These are phyloP conservation scores for Nyctereutes procyonoides DNA, from an alignment of 2,113 vertebrate genomes.

Conservation along the genomic window DNA sequence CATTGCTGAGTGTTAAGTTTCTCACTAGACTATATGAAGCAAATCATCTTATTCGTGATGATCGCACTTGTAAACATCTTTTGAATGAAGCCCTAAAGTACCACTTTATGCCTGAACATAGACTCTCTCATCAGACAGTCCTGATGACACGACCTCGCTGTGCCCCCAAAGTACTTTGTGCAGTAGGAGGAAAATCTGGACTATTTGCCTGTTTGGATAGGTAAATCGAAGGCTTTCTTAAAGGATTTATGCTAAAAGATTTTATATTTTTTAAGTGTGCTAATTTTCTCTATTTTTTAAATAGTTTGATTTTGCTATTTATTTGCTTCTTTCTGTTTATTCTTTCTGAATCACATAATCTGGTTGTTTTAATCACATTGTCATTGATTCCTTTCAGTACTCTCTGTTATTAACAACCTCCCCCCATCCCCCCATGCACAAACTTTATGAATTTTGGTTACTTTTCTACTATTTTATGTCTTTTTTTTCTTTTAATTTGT, in stretches of 20 bases:
- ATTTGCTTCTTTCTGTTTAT: background rate
- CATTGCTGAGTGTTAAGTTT: conserved; percentile 97
- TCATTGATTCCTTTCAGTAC: background rate
- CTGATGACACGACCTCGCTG: conserved; percentile 95
- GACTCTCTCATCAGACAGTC: conserved; percentile 96
- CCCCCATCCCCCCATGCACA: background rate
- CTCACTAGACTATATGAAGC: conserved; percentile 98
- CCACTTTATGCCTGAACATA: conserved; percentile 99
- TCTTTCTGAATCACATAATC: background rate
- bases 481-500: background rate
- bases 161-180: conserved; percentile 97
- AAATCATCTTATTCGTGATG: conserved; percentile 98
- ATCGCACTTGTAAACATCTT: conserved; percentile 97
- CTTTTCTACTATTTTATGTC: conserved; percentile 40
- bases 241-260: conserved; percentile 9
- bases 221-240: conserved; percentile 84
- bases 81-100: conserved; percentile 99
- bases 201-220: conserved; percentile 98
- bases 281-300: conserved; percentile 38
- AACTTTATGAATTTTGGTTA: background rate
- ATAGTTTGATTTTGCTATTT: conserved; percentile 31
- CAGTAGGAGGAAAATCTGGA: conserved; percentile 97
- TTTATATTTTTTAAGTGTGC: conserved; percentile 55
- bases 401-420: background rate
- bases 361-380: conserved; percentile 49